These are phyloP conservation scores for Gymnorhina tibicen DNA, from an alignment of 2,113 vertebrate species.

Conservation along the genomic window DNA sequence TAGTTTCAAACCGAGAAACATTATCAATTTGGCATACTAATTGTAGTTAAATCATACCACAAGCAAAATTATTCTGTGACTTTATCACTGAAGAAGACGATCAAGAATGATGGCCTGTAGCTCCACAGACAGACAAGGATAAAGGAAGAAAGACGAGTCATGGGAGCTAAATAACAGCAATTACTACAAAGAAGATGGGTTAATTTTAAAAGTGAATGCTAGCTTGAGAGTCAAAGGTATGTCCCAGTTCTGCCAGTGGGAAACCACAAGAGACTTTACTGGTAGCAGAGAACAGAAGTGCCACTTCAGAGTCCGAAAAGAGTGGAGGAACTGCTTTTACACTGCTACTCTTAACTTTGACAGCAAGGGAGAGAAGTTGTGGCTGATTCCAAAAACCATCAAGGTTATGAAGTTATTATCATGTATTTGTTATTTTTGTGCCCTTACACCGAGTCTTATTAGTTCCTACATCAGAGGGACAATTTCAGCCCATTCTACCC, in stretches of 20 bases:
- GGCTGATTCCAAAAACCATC: neutral
- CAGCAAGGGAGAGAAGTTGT: neutral
- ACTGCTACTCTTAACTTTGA: neutral
- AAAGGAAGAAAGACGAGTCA: neutral
- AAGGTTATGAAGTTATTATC: neutral
- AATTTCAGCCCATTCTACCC: neutral
- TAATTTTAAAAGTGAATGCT: neutral
- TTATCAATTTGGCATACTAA: neutral
- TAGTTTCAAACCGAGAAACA: neutral
- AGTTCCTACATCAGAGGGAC: neutral
- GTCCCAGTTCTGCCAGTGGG: neutral
- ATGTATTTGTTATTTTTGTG: neutral
- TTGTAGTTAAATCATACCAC: neutral
- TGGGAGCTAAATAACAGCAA: neutral
- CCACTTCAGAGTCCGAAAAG: neutral
- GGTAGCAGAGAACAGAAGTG: neutral
- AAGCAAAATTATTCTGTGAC: neutral
- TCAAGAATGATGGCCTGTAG: neutral
- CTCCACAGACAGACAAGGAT: neutral
- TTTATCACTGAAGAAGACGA: neutral
- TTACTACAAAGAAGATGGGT: neutral
- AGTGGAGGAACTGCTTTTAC: neutral
- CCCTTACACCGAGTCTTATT: neutral
- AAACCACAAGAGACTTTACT: neutral
- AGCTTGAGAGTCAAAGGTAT: neutral